Evolutionary conservation across 1,140 invertebrate genomes (phyloP), one percentile per base, ranked within the genome.

Genomic region (Heliconius himera): DNA sequence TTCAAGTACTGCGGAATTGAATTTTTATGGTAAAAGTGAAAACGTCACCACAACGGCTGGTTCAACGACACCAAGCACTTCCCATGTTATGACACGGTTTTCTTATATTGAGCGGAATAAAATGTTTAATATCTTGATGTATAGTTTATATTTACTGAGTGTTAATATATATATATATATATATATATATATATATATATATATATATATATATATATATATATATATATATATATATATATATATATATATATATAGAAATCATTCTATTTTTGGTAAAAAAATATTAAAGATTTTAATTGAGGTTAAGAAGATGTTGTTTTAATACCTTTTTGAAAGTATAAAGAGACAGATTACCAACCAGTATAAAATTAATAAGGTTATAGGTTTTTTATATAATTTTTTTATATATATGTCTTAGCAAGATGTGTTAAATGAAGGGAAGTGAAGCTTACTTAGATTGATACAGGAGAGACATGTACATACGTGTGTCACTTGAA

Each of bases 1-100:
- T 84, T 82, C 83, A 81, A 82, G 82, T 76, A 79, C 78, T 76
- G 87, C 85, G 87, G 87, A 89, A 90, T 87, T 81, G 80, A 80
- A 85, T 85, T 83, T 89, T 88, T 88, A 87, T 88, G 85, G 87
- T 85, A 91, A 93, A 93, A 93, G 89, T 91, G 89, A 93, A 90
- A 91, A 88, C 80, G 78, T 81, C 78, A 81, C 82, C 49, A 74
- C 71, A 70, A 60, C 76, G 71, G 71, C 46, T 76, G 76, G 83
- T 81, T 46, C 73, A 83, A 83, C 70, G 80, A 85, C 80, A 79
- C 75, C 73, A 77, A 79, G 70, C 46, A 60, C 81, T 83, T 81
- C 80, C 80, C 73, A 81, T 77, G 74, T 56, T 73, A 74, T 72
- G 72, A 36, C 54, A 76, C 74, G 70, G 54, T 79, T 79, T 77